A percentile compares a stretch with the other conserved stretches of the same genome.
Evolutionary conservation across 2,888 invertebrate genomes (phyloP).

Genomic region (Drosophila mayaguana): DNA sequence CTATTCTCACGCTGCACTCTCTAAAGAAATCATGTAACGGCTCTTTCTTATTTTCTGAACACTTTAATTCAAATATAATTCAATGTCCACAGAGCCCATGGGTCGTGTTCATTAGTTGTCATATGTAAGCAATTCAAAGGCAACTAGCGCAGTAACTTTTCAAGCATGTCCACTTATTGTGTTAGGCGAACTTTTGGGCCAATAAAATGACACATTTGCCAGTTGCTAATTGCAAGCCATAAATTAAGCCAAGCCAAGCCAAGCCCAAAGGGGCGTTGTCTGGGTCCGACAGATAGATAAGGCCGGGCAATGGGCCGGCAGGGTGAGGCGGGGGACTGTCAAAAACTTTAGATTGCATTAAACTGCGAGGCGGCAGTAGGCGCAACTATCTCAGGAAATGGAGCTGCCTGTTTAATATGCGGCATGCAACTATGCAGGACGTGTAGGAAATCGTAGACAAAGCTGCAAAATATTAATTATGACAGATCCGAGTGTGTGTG

Average conservation of each 20-base stretch:
- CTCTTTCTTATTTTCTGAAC: not conserved
- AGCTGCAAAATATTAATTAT: slow-evolving; percentile 77
- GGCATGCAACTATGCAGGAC: slow-evolving; percentile 60
- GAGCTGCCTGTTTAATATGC: slow-evolving; percentile 66
- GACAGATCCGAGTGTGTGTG: slow-evolving; percentile 55
- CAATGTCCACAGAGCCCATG: not conserved
- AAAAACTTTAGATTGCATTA: slow-evolving; percentile 75
- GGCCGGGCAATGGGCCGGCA: not conserved
- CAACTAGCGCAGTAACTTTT: slow-evolving; percentile 40
- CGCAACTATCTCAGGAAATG: slow-evolving; percentile 37
- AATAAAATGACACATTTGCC: slow-evolving; percentile 72
- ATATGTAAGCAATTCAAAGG: slow-evolving; percentile 37
- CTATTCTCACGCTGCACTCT: no score
- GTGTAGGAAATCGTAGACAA: slow-evolving; percentile 63
- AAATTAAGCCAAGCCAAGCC: slow-evolving; percentile 57
- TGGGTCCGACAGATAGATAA: slow-evolving; percentile 36
- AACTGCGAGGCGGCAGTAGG: slow-evolving; percentile 47
- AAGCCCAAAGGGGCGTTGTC: slow-evolving; percentile 29
- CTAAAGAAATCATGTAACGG: not conserved
- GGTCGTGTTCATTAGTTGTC: slow-evolving; percentile 8
- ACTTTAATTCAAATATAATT: not conserved
- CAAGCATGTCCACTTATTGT: slow-evolving; percentile 44
- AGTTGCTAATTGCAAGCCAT: slow-evolving; percentile 73
- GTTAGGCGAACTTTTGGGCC: slow-evolving; percentile 42
- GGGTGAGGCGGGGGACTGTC: slow-evolving; percentile 37